Evolutionary conservation across 2,888 invertebrate species (phyloP).

Genomic region (Drosophila fulvimacula): DNA sequence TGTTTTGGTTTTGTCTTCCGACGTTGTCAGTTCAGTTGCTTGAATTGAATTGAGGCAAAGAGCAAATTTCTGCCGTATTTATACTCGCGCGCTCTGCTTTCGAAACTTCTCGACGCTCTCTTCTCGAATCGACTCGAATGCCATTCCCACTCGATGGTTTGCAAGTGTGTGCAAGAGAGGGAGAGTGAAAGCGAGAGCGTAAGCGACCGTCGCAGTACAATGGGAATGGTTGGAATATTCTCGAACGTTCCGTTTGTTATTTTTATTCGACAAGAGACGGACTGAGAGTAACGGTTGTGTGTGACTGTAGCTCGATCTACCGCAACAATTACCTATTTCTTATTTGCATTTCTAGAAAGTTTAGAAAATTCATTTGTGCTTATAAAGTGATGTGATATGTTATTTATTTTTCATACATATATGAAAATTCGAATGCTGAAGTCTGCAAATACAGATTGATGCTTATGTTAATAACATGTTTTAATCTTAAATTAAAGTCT

Average conservation of each 20-base stretch:
- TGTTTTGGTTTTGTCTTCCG: conserved; percentile 26
- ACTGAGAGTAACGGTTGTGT: neutral
- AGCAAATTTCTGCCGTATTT: conserved; percentile 54
- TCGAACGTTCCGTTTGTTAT: conserved; percentile 8
- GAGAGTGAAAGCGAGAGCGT: neutral
- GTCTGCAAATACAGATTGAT: too few relatives aligned
- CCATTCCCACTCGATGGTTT: conserved; percentile 4
- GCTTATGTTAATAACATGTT: too few relatives aligned
- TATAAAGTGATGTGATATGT: neutral
- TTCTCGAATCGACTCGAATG: conserved; percentile 39
- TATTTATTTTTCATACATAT: neutral
- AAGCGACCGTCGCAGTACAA: too few relatives aligned
- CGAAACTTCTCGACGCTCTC: conserved; percentile 58
- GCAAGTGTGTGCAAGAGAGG: conserved; percentile 6
- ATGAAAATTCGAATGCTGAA: neutral
- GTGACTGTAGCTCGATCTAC: conserved; percentile 1
- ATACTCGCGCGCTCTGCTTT: conserved; percentile 50
- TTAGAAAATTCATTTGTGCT: conserved; percentile 22
- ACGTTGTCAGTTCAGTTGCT: conserved; percentile 61
- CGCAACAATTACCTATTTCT: conserved; percentile 12
- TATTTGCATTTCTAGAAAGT: conserved; percentile 15
- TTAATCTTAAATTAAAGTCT: too few relatives aligned
- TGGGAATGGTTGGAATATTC: conserved; percentile 23
- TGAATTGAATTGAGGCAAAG: conserved; percentile 53
- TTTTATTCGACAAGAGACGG: neutral